These are phyloP conservation scores for Lycodopsis pacificus DNA, from an alignment of 2,797 vertebrate species.

Conservation along the genomic window DNA sequence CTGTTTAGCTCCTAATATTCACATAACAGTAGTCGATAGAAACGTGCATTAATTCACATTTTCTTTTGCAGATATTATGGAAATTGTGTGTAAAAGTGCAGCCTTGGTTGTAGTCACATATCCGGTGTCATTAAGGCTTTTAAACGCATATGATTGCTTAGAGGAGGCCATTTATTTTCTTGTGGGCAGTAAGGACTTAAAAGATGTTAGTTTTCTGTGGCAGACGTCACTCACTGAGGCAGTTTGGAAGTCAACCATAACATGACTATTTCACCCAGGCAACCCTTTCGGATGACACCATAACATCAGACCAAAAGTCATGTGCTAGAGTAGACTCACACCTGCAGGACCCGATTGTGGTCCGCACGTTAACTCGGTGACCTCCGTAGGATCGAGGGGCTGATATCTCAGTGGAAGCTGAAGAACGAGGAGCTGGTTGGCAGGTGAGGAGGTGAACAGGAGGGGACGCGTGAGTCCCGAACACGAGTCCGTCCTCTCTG, in stretches of 20 bases:
- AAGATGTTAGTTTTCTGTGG: background rate
- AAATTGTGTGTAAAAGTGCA: background rate
- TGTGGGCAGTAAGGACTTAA: background rate
- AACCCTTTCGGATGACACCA: background rate
- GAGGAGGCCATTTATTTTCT: background rate
- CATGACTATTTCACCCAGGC: background rate
- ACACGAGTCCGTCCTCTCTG: slow-evolving; percentile 34
- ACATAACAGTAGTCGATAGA: background rate
- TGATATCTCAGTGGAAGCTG: slow-evolving; percentile 66
- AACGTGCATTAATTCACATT: background rate
- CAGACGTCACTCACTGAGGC: no score
- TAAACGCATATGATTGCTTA: background rate
- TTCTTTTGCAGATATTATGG: background rate
- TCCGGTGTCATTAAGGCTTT: background rate
- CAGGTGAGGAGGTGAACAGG: slow-evolving; percentile 57
- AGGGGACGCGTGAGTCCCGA: slow-evolving; percentile 34
- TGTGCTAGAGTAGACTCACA: slow-evolving; percentile 24
- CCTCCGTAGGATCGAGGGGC: slow-evolving; percentile 48
- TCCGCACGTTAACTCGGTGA: slow-evolving; percentile 44
- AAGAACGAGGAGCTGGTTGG: slow-evolving; percentile 64
- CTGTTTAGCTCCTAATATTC: background rate
- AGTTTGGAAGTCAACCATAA: no score
- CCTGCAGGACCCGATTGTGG: slow-evolving; percentile 17
- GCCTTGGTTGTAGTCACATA: background rate
- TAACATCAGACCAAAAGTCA: slow-evolving; percentile 40